A percentile compares a stretch with the other conserved stretches of the same genome.
phyloP scores from a whole-genome alignment of 2,113 vertebrate genomes.

The Apteryx owenii region DNA sequence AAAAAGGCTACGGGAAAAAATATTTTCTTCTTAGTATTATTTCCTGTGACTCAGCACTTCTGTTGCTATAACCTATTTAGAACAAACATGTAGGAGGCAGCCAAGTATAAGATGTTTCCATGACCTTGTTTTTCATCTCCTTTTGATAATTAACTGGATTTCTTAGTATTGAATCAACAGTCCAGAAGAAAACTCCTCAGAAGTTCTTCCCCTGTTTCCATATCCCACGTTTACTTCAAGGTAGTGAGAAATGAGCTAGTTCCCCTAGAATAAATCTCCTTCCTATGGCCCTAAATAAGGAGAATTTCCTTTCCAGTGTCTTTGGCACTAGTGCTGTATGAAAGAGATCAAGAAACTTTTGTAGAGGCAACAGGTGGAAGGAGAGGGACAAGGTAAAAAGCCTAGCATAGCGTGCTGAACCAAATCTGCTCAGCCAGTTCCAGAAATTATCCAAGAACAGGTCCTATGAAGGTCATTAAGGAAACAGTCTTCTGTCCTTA shows the following conservation, averaged over 20 bases:
- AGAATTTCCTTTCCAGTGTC: background rate
- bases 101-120: background rate
- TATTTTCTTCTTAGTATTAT: background rate
- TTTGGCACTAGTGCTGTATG: background rate
- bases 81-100: background rate
- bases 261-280: background rate
- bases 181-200: background rate
- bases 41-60: background rate
- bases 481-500: background rate
- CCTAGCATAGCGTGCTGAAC: background rate
- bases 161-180: background rate
- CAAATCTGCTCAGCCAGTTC: background rate
- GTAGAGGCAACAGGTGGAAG: background rate
- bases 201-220: background rate
- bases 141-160: background rate
- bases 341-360: background rate
- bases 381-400: background rate
- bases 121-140: background rate
- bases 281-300: background rate
- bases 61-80: background rate
- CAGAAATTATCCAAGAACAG: background rate
- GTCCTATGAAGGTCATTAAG: background rate
- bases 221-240: background rate
- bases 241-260: background rate
- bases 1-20: background rate